A percentile compares a stretch with the other conserved stretches of the same genome.
phyloP scores from a whole-genome alignment of 2,113 vertebrate genomes.

The Ahaetulla prasina region DNA sequence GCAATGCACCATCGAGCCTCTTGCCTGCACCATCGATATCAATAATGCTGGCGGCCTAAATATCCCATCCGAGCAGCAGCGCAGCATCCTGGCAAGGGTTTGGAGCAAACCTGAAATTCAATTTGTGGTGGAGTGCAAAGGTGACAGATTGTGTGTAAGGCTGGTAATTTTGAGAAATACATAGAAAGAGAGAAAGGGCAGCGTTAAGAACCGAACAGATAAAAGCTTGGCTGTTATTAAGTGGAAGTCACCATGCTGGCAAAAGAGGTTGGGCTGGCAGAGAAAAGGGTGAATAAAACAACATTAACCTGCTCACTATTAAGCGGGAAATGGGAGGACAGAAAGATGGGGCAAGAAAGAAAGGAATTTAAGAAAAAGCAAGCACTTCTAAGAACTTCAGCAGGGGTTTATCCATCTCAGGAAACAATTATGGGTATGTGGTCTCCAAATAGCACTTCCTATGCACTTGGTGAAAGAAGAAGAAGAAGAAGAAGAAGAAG shows the following conservation, averaged over 20 bases:
- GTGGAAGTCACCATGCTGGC: conserved; percentile 21
- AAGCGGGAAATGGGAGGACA: background rate
- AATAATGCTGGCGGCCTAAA: background rate
- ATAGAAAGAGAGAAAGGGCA: conserved; percentile 27
- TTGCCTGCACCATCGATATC: background rate
- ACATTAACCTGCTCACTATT: conserved; percentile 12
- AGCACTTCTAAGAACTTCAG: conserved; percentile 11
- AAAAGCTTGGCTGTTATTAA: conserved; percentile 33
- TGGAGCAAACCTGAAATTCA: conserved; percentile 36
- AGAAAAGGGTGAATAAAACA: conserved; percentile 10
- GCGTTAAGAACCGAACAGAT: conserved; percentile 4
- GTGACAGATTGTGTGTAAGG: conserved; percentile 37
- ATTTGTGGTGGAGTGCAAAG: conserved; percentile 39
- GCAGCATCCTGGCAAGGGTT: conserved; percentile 7
- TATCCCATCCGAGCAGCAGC: conserved; percentile 6
- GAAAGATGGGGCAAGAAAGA: background rate
- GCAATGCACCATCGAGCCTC: background rate
- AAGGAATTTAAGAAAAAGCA: background rate
- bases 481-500: background rate
- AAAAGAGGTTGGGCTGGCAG: background rate
- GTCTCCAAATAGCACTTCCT: conserved; percentile 44
- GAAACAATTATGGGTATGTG: conserved; percentile 32
- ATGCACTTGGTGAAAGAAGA: conserved; percentile 4
- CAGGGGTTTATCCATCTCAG: conserved; percentile 33
- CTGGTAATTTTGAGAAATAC: conserved; percentile 41